phyloP scores from a whole-genome alignment of 2,113 vertebrate species.

The Odontesthes bonariensis region DNA sequence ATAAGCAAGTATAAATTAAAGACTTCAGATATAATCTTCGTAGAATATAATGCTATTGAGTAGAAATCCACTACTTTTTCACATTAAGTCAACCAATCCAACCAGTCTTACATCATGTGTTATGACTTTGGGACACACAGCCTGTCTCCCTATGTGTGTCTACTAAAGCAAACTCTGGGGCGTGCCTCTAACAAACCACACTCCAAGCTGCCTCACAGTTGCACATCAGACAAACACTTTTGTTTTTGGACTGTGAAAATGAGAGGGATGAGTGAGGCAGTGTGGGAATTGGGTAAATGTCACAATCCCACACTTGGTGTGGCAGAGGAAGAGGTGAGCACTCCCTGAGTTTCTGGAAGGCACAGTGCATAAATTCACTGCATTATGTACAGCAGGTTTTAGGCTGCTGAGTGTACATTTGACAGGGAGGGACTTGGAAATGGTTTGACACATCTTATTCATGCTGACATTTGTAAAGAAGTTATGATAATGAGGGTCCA shows the following conservation, averaged over 20 bases:
- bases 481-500: background rate
- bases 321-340: slow-evolving; percentile 64
- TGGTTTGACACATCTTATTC: background rate
- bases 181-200: slow-evolving; percentile 61
- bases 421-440: background rate
- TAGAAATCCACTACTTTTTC: slow-evolving; percentile 23
- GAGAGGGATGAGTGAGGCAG: slow-evolving; percentile 61
- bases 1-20: background rate
- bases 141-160: slow-evolving; percentile 35
- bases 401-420: slow-evolving; percentile 9
- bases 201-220: slow-evolving; percentile 53
- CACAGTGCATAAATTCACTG: slow-evolving; percentile 16
- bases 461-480: background rate
- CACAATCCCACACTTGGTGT: slow-evolving; percentile 81
- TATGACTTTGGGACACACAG: slow-evolving; percentile 62
- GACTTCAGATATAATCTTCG: background rate
- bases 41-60: background rate
- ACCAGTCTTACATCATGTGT: slow-evolving; percentile 73
- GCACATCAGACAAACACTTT: slow-evolving; percentile 73
- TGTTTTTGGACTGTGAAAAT: slow-evolving; percentile 78
- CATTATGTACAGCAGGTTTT: slow-evolving; percentile 57
- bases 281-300: slow-evolving; percentile 80
- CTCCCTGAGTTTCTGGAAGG: slow-evolving; percentile 65
- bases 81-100: slow-evolving; percentile 46
- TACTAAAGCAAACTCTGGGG: slow-evolving; percentile 53